These are phyloP conservation scores for Yasuhikotakia modesta DNA, from an alignment of 2,797 vertebrate species.

Conservation along the genomic window DNA sequence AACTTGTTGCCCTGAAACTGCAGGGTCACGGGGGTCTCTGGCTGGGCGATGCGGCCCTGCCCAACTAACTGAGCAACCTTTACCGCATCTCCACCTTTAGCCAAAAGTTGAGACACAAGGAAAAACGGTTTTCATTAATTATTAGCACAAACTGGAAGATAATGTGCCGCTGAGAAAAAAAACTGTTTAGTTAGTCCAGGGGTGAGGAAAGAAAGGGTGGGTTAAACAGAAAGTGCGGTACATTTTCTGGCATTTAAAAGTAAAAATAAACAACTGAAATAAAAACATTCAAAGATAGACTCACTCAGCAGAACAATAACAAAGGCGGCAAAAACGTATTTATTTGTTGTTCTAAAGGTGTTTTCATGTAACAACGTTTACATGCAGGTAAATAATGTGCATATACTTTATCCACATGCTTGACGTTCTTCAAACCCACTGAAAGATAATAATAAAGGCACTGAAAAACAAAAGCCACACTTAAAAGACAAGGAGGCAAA, in stretches of 20 bases:
- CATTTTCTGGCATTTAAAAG: not conserved
- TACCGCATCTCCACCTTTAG: constrained; percentile 86
- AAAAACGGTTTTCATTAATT: constrained; percentile 20
- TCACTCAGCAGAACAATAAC: no score
- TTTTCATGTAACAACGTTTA: constrained; percentile 6
- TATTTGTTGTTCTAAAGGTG: no score
- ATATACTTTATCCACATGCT: constrained; percentile 61
- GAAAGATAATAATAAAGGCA: constrained; percentile 37
- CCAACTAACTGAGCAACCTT: constrained; percentile 87
- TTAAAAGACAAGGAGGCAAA: constrained; percentile 39
- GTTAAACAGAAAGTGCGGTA: constrained; percentile 67
- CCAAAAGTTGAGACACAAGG: not conserved
- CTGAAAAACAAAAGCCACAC: constrained; percentile 22
- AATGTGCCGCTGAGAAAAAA: not conserved
- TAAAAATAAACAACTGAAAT: not conserved
- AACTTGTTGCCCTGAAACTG: constrained; percentile 99
- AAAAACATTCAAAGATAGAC: not conserved
- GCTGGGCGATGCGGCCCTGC: constrained; percentile 86
- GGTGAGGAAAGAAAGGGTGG: constrained; percentile 73
- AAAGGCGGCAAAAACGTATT: no score
- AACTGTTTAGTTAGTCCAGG: constrained; percentile 73
- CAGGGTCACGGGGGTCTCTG: constrained; percentile 92
- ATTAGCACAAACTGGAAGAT: not conserved
- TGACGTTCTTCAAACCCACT: constrained; percentile 56
- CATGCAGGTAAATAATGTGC: not conserved